Conservation (phyloP, 2,113 vertebrate species). For the Gobius niger region DNA sequence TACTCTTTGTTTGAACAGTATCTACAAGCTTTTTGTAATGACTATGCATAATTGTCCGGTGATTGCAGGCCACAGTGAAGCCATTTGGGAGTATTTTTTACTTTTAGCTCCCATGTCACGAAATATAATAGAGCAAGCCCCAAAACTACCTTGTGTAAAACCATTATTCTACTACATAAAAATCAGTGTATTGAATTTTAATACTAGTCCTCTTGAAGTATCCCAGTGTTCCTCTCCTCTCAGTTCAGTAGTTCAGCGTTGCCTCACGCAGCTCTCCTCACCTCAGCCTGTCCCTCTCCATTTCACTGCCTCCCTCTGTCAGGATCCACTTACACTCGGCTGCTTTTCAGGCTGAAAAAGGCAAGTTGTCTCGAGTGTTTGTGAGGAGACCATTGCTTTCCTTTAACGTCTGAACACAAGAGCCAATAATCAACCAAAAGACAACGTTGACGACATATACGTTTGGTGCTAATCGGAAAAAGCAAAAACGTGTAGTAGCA, state of each 20-base stretch:
- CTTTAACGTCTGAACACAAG: slow-evolving; percentile 69
- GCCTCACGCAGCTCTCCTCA: slow-evolving; percentile 48
- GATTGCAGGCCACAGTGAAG: background rate
- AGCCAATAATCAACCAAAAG: slow-evolving; percentile 54
- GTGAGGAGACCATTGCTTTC: slow-evolving; percentile 72
- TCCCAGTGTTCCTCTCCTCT: slow-evolving; percentile 48
- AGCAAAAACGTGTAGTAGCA: slow-evolving; percentile 76
- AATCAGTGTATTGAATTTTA: slow-evolving; percentile 37
- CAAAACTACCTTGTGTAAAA: too few species aligned
- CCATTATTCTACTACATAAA: too few species aligned
- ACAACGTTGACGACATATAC: background rate
- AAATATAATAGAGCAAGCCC: too few species aligned
- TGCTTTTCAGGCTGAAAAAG: slow-evolving; percentile 79
- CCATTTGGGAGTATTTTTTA: slow-evolving; percentile 6
- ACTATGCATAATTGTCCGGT: background rate
- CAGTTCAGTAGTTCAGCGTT: slow-evolving; percentile 50
- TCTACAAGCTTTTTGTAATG: background rate
- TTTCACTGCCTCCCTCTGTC: slow-evolving; percentile 58
- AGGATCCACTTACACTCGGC: slow-evolving; percentile 76
- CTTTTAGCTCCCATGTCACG: slow-evolving; percentile 21
- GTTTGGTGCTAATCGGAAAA: background rate
- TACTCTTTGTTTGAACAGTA: slow-evolving; percentile 15
- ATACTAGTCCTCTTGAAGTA: slow-evolving; percentile 60
- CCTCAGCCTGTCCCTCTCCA: slow-evolving; percentile 52
- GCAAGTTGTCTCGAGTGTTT: slow-evolving; percentile 83